phyloP scores from a whole-genome alignment of 2,797 vertebrate species.

The Sebastes oblongus region DNA sequence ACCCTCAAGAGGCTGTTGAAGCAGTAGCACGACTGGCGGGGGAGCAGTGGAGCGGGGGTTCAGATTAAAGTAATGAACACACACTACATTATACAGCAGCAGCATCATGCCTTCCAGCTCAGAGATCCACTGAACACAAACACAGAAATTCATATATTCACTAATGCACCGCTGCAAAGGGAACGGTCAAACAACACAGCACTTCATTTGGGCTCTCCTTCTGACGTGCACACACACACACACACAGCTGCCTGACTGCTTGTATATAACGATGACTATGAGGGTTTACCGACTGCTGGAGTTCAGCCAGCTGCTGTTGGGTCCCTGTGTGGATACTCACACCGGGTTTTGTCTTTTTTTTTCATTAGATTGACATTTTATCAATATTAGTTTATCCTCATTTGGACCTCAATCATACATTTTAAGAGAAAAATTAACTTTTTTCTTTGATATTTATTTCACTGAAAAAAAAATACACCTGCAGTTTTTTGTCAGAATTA shows the following conservation, averaged over 20 bases:
- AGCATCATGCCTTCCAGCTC: constrained; percentile 1
- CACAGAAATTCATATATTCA: background rate
- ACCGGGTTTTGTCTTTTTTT: background rate
- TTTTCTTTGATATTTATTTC: background rate
- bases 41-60: background rate
- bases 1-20: constrained; percentile 17
- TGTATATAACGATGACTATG: constrained; percentile 33
- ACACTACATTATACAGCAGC: constrained; percentile 8
- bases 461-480: background rate
- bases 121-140: background rate
- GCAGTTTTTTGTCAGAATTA: background rate
- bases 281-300: constrained; percentile 48
- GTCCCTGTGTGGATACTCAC: constrained; percentile 24
- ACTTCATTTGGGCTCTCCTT: constrained; percentile 9
- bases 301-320: constrained; percentile 39
- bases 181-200: constrained; percentile 4
- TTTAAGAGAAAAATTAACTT: background rate
- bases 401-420: background rate
- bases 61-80: constrained; percentile 32
- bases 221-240: constrained; percentile 18
- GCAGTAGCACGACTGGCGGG: background rate
- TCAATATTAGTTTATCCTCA: background rate
- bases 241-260: constrained; percentile 33
- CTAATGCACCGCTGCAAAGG: constrained; percentile 15
- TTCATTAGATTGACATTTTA: background rate